Evolutionary conservation across 2,113 vertebrate genomes (phyloP), one percentile per base, ranked within the genome.

Genomic region (Oenanthe melanoleuca): DNA sequence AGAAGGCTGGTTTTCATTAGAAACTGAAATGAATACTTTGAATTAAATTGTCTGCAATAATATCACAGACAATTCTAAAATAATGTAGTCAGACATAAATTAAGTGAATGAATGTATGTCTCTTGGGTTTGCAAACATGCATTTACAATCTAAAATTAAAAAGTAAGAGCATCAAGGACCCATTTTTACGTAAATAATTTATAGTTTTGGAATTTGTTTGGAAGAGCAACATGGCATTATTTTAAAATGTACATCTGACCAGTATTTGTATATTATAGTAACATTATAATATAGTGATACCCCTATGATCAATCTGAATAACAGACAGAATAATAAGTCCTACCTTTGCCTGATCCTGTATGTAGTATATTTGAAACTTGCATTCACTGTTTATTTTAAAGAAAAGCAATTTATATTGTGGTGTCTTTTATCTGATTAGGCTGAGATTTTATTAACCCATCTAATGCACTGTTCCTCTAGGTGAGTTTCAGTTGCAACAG

Each of bases 91-190:
- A 95, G 55, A 42, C 80, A 96, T 92, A 97, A 97, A 97, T 88
- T 94, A 75, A 88, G 80, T 74, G 75, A 93, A 91, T 92, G 77
- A 87, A 89, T 92, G n/a, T 74, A 26, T 94, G 74, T 80, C 64
- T 96, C 89, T 79, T 88, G 87, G 42, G 52, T 96, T 97, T 96
- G 80, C 92, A 92, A 87, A 66, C 61, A 87, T 55, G 55, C 64
- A 89, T 95, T 96, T 97, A 50, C 55, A 96, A 84, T 61, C 59
- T 73, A 80, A 93, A 97, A 97, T 97, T 95, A 97, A 61, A 88
- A 55, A 73, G 18, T 53, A 96, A 55, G 88, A 92, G 92, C 84
- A 92, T 74, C n/a, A 89, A 93, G 75, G 89, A 94, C 75, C 56
- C 82, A 89, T 86, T 60, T 90, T 77, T 81, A 93, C 81, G 69